Conservation (phyloP, 64 coral and sea anemone species). For the Catalaphyllia jardinei region DNA sequence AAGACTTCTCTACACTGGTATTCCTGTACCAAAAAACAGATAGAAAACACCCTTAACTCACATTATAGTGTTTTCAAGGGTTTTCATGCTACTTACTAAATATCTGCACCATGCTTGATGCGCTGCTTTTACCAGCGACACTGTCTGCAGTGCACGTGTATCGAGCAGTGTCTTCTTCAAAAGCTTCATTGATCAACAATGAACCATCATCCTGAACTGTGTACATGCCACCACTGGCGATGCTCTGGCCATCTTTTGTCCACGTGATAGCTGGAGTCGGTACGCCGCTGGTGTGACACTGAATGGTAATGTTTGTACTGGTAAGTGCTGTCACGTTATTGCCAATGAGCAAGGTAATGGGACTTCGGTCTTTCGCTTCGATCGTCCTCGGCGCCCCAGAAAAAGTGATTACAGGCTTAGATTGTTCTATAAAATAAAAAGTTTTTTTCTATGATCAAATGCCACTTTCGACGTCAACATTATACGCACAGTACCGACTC, state of each 20-base stretch:
- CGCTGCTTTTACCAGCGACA: slow-evolving; percentile 13
- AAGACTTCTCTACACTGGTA: too few species aligned
- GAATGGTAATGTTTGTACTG: slow-evolving; percentile 26
- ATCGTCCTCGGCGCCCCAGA: slow-evolving; percentile 15
- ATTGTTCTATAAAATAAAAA: neutral
- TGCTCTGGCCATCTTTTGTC: slow-evolving; percentile 36
- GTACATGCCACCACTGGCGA: slow-evolving; percentile 6
- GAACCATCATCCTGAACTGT: slow-evolving; percentile 17
- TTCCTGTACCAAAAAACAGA: too few species aligned
- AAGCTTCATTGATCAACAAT: slow-evolving; percentile 28
- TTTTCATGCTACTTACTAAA: neutral
- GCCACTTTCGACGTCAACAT: too few species aligned
- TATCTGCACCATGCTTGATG: neutral
- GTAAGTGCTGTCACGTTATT: slow-evolving; percentile 49
- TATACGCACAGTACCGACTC: too few species aligned
- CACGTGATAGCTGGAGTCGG: slow-evolving; percentile 39
- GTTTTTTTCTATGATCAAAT: too few species aligned
- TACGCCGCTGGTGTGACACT: slow-evolving; percentile 28
- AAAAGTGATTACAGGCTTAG: slow-evolving; percentile 54
- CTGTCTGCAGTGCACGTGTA: slow-evolving; percentile 43
- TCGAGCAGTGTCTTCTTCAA: slow-evolving; percentile 9
- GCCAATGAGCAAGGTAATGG: slow-evolving; percentile 21
- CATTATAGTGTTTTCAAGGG: too few species aligned
- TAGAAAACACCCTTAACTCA: too few species aligned
- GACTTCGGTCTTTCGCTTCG: neutral